Evolutionary conservation across 2,797 vertebrate species (phyloP).

Genomic region (Hippopotamyrus pictus): DNA sequence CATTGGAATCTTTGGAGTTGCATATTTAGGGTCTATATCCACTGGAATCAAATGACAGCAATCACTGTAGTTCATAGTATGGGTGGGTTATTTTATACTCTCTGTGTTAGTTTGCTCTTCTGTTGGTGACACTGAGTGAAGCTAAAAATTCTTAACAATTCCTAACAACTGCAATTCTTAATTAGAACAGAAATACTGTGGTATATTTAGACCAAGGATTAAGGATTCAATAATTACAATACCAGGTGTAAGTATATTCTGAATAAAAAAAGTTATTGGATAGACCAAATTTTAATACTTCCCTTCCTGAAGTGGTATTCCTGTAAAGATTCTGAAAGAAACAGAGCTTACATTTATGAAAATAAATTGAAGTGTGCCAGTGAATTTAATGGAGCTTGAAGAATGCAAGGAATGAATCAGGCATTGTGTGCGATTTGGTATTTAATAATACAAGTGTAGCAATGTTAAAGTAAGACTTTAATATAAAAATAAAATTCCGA

Average conservation of each 20-base stretch:
- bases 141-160: neutral
- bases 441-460: neutral
- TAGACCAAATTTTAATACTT: neutral
- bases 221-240: neutral
- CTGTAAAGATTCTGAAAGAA: neutral
- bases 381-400: neutral
- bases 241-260: neutral
- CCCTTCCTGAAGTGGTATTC: neutral
- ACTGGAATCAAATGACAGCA: neutral
- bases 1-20: neutral
- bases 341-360: neutral
- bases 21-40: neutral
- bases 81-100: neutral
- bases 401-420: neutral
- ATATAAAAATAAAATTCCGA: constrained; percentile 60
- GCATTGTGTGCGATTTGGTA: neutral
- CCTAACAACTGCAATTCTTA: neutral
- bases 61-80: neutral
- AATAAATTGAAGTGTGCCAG: neutral
- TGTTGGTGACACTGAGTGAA: too few species aligned
- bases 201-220: neutral
- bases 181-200: neutral
- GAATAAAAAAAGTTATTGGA: neutral
- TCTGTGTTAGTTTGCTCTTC: too few species aligned
- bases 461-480: constrained; percentile 30